Evolutionary conservation across 2,888 invertebrate species (phyloP).

Genomic region (Drosophila pegasa): DNA sequence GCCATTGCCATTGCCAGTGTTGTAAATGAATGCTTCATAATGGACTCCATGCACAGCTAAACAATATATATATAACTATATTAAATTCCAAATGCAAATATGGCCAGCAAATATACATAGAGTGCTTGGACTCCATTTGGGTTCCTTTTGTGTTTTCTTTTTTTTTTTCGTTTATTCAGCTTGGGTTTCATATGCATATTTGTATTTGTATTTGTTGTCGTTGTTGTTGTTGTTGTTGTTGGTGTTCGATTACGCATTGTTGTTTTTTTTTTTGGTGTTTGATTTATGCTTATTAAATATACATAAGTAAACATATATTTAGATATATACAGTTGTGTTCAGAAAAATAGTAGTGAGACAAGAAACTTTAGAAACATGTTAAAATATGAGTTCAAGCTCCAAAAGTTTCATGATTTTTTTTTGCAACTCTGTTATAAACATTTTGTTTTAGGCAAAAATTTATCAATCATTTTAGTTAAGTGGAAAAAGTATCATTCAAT

Average conservation of each 20-base stretch:
- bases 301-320: background rate
- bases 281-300: slow-evolving; percentile 6
- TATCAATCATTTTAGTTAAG: too few species aligned
- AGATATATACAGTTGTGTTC: background rate
- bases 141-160: slow-evolving; percentile 2
- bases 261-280: slow-evolving; percentile 26
- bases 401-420: too few species aligned
- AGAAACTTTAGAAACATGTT: too few species aligned
- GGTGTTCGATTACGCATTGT: slow-evolving; percentile 27
- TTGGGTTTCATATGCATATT: slow-evolving; percentile 11
- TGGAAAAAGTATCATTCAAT: too few species aligned
- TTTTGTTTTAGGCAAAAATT: too few species aligned
- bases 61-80: background rate
- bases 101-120: background rate
- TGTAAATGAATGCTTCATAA: slow-evolving; percentile 35
- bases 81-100: background rate
- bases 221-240: slow-evolving; percentile 34
- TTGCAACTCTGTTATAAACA: too few species aligned
- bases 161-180: slow-evolving; percentile 28
- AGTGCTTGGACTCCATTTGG: slow-evolving; percentile 15
- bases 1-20: slow-evolving; percentile 24
- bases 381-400: too few species aligned
- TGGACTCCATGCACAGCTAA: slow-evolving; percentile 13
- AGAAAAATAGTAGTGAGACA: too few species aligned
- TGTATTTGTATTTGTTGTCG: slow-evolving; percentile 31